Evolutionary conservation across 2,888 invertebrate genomes (phyloP).

Genomic region (Pseudoips prasinana): DNA sequence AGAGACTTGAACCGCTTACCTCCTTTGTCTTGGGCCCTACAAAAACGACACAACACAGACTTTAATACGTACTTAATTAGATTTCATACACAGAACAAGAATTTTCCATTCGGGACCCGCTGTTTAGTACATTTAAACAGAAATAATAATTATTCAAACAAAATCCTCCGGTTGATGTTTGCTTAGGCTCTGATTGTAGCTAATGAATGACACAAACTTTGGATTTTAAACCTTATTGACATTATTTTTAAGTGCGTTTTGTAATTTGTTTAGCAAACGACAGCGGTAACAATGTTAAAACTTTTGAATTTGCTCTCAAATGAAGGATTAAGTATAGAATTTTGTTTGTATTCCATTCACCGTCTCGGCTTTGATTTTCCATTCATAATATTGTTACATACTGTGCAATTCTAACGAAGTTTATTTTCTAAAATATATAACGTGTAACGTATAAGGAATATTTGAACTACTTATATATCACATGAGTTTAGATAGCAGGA

Average conservation of each 20-base stretch:
- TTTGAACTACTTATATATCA: too few relatives aligned
- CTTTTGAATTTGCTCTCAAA: slow-evolving; percentile 21
- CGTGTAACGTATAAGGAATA: too few relatives aligned
- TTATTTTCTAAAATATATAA: too few relatives aligned
- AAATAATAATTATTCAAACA: slow-evolving; percentile 66
- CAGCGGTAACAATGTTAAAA: slow-evolving; percentile 26
- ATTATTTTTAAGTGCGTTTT: slow-evolving; percentile 28
- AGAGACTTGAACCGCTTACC: too few relatives aligned
- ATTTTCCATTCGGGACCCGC: slow-evolving; percentile 46
- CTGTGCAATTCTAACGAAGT: too few relatives aligned
- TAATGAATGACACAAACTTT: slow-evolving; percentile 40
- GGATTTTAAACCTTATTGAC: slow-evolving; percentile 36
- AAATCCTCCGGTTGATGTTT: slow-evolving; percentile 55
- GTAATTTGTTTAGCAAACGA: slow-evolving; percentile 10
- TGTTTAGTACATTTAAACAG: slow-evolving; percentile 57
- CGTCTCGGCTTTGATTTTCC: too few relatives aligned
- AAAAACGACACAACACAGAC: slow-evolving; percentile 6
- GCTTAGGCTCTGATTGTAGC: slow-evolving; percentile 63
- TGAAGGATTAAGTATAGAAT: too few relatives aligned
- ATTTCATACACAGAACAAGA: slow-evolving; percentile 43
- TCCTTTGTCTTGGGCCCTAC: neutral
- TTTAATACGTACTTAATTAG: slow-evolving; percentile 37
- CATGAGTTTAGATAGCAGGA: too few relatives aligned
- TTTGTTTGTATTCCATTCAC: too few relatives aligned
- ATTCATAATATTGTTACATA: too few relatives aligned